Base-by-base conservation (phyloP, 2,113 vertebrate species). In the Cyrtonyx montezumae region DNA sequence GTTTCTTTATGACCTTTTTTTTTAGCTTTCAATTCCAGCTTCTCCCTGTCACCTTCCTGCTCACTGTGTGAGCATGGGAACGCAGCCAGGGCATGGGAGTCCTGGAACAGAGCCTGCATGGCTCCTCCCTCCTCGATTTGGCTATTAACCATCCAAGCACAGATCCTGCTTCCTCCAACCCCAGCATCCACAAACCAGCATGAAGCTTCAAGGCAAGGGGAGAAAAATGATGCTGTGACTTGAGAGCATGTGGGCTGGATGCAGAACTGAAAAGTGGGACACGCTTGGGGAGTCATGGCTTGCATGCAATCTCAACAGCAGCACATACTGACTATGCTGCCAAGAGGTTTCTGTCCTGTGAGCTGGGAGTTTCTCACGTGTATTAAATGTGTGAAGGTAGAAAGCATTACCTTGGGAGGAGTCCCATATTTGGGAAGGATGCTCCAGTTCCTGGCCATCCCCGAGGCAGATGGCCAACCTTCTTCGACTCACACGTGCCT, bases 21-120 rank as follows among this genome's bases (percentile, higher is more conserved):
- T 21, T 43, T 4, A 18, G 40, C 40, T 40, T 87, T 74, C 12
- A 11, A 45, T 23, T 45, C 8, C 2, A 56, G 48, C 7, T 15
- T 3, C 17, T 34, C 34, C 16, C 61, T 2, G 8, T 10, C 28
- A 0, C 0, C 2, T 13, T 7, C 23, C 61, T 8, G 0, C 8
- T 56, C 8, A 1, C 46, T 30, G 8, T 2, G 22, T 7, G 88
- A 69, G 37, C 1, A 0, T 4, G 25, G 56, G 28, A 48, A 7
- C 11, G 20, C 10, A 62, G 61, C 28, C 70, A 48, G 48, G 42
- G 37, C 8, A 12, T 0, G 3, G 0, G 10, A 84, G 36, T 21
- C 13, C 59, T n/a, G 71, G 58, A 48, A 45, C 0, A 3, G 30
- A 13, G 6, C 34, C 7, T 55, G 26, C 5, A 2, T 55, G 7